Base-by-base conservation (phyloP, 2,888 invertebrate species). In the Altica lythri region DNA sequence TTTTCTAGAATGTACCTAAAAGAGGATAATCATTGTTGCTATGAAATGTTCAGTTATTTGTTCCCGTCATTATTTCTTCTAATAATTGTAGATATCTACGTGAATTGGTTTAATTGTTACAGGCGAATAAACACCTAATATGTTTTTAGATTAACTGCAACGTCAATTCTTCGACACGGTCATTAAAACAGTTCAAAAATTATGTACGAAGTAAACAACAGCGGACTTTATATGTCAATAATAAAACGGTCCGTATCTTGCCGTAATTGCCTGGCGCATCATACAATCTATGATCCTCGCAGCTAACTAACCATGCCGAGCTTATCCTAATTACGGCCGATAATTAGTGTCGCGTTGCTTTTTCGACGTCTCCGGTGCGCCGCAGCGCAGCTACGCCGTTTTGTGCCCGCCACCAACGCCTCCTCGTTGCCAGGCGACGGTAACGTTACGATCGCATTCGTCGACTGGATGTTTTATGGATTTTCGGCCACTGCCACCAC, bases 261-360 rank as follows among this genome's bases (percentile, higher is more conserved):
- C 5, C 22, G 22, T 40, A 40, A 40, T 40, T 40, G 40, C 6
- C 25, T 40, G 22, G 40, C 40, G 22, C 40, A 14, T 40, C 40
- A 14, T 14, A 14, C 12, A 22, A 40, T 40, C 59, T 59, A 60
- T 62, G 62, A 63, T 63, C 61, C 40, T 63, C 58, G 62, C 59
- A 55, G 57, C 64, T 68, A 75, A 75, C 74, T 74, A 74, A 73
- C 74, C 74, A 68, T 72, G 67, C 66, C 68, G 61, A 69, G 75
- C 74, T 76, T 75, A 75, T 74, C 72, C 75, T 76, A 75, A 76
- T 76, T 75, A 75, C 73, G 68, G 71, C 68, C 68, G 47, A 72
- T 75, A 76, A 76, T 75, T 75, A 75, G 75, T 67, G 69, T 66
- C 68, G 71, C 71, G 70, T 46, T 45, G 50, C 27, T 40, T 44